Evolutionary conservation across 2,888 invertebrate species (phyloP), one percentile per base, ranked within the genome.

Genomic region (Charanyca ferruginea): DNA sequence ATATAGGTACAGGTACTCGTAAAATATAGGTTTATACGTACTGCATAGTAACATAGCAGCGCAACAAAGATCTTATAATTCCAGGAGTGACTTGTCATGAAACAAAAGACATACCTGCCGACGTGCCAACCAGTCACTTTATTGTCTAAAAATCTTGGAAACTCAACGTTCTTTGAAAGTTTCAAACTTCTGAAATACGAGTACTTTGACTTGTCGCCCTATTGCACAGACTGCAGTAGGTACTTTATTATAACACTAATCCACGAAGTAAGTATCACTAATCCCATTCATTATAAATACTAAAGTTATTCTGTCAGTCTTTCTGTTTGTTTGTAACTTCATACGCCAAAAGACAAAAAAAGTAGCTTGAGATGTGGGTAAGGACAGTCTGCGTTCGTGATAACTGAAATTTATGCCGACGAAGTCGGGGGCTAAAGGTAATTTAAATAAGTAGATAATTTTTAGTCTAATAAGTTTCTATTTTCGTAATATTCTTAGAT

Each of bases 151-250:
- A 44, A 44, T 64, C 51, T 51, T 51, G 2, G 41, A 48, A 66
- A 48, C 47, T 48, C 25, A 48, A 20, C 13, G 25, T 22, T 57
- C 48, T 35, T 42, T 18, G 32, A 44, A 57, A 66, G 32, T 67
- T 67, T 42, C 32, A 22, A 66, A 66, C 9, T 66, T 57, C 41
- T 35, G 32, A 42, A 13, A 9, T 23, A 16, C 25, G 13, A n/a
- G 11, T 35, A 20, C 66, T 57, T 42, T 25, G 48, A n/a, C 20
- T 38, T 52, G 4, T 18, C 58, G 35, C 20, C n/a, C 13, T 51
- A 23, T 44, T 51, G 51, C 25, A 54, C 41, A 48, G 23, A 66
- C 20, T 54, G 45, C 7, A 55, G 11, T 3, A 13, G 38, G 16
- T 35, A 16, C 38, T 18, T 52, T 22, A 22, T 32, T 22, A 16